Evolutionary conservation across 2,888 invertebrate genomes (phyloP), one percentile per base, ranked within the genome.

Genomic region (Megamerina dolium): DNA sequence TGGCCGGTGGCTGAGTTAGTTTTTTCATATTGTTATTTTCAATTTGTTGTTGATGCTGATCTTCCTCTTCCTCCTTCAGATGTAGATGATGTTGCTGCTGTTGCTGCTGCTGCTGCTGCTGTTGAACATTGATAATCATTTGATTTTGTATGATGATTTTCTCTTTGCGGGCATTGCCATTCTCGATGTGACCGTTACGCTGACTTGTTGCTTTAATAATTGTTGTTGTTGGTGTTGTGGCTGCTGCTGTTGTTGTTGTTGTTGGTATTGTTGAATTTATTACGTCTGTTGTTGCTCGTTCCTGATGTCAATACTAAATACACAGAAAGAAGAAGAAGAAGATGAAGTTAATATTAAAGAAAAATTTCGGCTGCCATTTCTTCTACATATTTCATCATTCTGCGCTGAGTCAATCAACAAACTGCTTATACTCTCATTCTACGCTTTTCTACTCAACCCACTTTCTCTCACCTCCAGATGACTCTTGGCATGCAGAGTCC

Each of bases 401-500:
- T n/a, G n/a, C n/a, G n/a, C n/a, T n/a, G n/a, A n/a, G n/a, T n/a
- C n/a, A n/a, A n/a, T n/a, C n/a, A n/a, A n/a, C n/a, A n/a, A n/a
- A n/a, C n/a, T n/a, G n/a, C n/a, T n/a, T n/a, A n/a, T n/a, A n/a
- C n/a, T n/a, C n/a, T n/a, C n/a, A n/a, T n/a, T n/a, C n/a, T n/a
- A n/a, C n/a, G n/a, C n/a, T n/a, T n/a, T n/a, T n/a, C n/a, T n/a
- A 40, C 41, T 56, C 60, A 59, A 62, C 62, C 64, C 58, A 63
- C 52, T 34, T 45, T 46, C 41, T 56, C 63, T 63, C 60, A 73
- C 80, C 34, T 81, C 82, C 51, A 82, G 70, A 64, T 82, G 82
- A 46, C 80, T 79, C 73, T 84, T 81, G 43, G 85, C 84, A 61
- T 85, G 85, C 19, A 82, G 78, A 47, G 79, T 82, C 85, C 85